Evolutionary conservation across 1,140 invertebrate genomes (phyloP).

Genomic region (Drosophila nannoptera): DNA sequence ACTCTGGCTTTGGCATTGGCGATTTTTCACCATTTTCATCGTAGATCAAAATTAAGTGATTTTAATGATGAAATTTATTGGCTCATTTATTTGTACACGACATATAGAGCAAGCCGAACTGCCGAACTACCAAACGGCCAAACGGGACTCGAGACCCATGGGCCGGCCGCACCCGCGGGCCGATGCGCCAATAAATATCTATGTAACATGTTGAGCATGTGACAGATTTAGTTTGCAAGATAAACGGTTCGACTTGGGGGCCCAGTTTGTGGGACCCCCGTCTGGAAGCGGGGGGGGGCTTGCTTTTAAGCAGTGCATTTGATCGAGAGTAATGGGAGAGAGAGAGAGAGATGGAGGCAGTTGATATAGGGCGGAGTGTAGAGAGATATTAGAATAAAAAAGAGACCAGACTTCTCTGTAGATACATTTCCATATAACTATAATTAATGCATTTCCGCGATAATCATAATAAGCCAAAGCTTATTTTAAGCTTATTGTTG

Average conservation of each 20-base stretch:
- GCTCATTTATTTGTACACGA: constrained; percentile 55
- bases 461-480: too few species aligned
- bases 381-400: too few species aligned
- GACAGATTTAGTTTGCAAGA: constrained; percentile 46
- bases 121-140: neutral
- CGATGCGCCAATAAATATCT: constrained; percentile 42
- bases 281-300: constrained; percentile 7
- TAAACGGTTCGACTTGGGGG: constrained; percentile 20
- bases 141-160: constrained; percentile 8
- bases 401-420: too few species aligned
- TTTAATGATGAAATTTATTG: constrained; percentile 67
- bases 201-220: constrained; percentile 35
- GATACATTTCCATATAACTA: too few species aligned
- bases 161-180: constrained; percentile 15
- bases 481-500: too few species aligned
- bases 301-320: neutral
- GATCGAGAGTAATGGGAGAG: too few species aligned
- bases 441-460: too few species aligned
- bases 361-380: too few species aligned
- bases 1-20: constrained; percentile 33
- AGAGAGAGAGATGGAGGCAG: too few species aligned
- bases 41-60: constrained; percentile 64
- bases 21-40: constrained; percentile 58
- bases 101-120: constrained; percentile 39
- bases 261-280: neutral